Conservation (phyloP, 1,140 invertebrate species). For the Papilio dardanus region DNA sequence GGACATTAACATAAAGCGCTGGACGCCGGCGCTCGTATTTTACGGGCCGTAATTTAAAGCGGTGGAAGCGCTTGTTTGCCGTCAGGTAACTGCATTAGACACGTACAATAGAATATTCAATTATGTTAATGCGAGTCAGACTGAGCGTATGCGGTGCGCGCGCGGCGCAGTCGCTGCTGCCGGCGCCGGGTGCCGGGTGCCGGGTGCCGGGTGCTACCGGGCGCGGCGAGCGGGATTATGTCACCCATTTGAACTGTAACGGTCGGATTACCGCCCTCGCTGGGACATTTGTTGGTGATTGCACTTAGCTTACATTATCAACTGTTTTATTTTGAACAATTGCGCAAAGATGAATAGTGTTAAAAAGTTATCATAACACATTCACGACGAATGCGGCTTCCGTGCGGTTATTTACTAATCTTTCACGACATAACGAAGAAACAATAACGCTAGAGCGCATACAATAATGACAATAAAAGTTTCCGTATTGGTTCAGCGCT, state of each 20-base stretch:
- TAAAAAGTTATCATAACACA: background rate
- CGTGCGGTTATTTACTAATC: background rate
- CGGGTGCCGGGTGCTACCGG: slow-evolving; percentile 45
- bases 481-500: slow-evolving; percentile 1
- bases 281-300: slow-evolving; percentile 27
- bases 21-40: slow-evolving; percentile 9
- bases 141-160: slow-evolving; percentile 69
- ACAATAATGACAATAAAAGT: slow-evolving; percentile 3
- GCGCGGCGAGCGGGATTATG: slow-evolving; percentile 61
- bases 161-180: slow-evolving; percentile 58
- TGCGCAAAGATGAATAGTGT: background rate
- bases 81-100: slow-evolving; percentile 72
- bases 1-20: slow-evolving; percentile 48
- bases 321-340: background rate
- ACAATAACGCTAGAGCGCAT: background rate
- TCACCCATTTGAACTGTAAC: slow-evolving; percentile 58
- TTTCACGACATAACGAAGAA: background rate
- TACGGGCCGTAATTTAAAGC: slow-evolving; percentile 43
- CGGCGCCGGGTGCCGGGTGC: slow-evolving; percentile 46
- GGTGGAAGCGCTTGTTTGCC: slow-evolving; percentile 52
- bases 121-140: slow-evolving; percentile 69
- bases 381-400: background rate
- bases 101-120: slow-evolving; percentile 77
- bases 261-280: slow-evolving; percentile 54
- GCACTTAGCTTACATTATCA: background rate